Evolutionary conservation across 2,888 invertebrate species (phyloP).

Genomic region (Sinotaia quadrata): DNA sequence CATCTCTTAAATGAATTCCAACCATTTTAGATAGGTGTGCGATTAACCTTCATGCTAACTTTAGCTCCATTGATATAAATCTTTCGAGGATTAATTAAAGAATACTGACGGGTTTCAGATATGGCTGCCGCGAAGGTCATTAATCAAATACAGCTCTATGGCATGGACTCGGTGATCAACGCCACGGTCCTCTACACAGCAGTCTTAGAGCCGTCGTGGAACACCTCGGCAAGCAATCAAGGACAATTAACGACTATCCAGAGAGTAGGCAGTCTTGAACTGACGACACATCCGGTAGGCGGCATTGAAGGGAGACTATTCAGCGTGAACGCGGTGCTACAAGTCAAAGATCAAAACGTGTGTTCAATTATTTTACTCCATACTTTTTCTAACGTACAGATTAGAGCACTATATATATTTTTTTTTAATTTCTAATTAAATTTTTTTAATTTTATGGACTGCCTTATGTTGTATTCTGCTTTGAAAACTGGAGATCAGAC

Average conservation of each 20-base stretch:
- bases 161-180: conserved; percentile 38
- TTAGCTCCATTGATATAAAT: too few relatives aligned
- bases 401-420: background rate
- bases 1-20: too few relatives aligned
- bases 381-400: background rate
- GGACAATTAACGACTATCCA: background rate
- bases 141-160: conserved; percentile 31
- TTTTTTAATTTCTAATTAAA: too few relatives aligned
- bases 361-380: background rate
- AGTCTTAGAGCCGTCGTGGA: conserved; percentile 44
- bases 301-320: conserved; percentile 19
- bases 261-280: conserved; percentile 23
- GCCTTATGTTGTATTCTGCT: too few relatives aligned
- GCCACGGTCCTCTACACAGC: conserved; percentile 39
- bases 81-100: too few relatives aligned
- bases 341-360: conserved; percentile 2
- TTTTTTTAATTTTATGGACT: too few relatives aligned
- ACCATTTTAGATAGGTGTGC: too few relatives aligned
- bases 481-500: too few relatives aligned
- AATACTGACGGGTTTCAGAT: too few relatives aligned
- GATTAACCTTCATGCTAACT: too few relatives aligned
- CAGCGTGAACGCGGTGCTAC: conserved; percentile 20
- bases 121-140: too few relatives aligned
- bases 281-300: conserved; percentile 13
- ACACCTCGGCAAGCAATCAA: conserved; percentile 19